These are phyloP conservation scores for Entomyzon cyanotis DNA, from an alignment of 2,113 vertebrate genomes.

Conservation along the genomic window DNA sequence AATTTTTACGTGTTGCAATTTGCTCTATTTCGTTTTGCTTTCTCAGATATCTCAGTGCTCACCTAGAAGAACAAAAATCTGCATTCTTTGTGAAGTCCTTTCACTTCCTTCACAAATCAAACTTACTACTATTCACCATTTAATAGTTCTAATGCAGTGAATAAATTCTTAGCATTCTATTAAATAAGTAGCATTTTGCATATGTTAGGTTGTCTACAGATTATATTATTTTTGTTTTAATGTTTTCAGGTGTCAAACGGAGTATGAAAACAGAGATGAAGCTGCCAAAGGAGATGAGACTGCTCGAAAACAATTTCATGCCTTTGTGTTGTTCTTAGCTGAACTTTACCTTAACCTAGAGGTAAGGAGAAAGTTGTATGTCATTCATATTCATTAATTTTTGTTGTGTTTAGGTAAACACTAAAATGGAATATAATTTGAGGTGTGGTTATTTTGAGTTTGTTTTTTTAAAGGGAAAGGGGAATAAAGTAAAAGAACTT, in stretches of 20 bases:
- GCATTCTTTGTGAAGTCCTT: background rate
- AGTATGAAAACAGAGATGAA: constrained; percentile 83
- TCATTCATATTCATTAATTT: background rate
- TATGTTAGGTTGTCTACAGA: background rate
- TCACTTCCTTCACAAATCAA: background rate
- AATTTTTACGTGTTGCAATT: background rate
- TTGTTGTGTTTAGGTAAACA: background rate
- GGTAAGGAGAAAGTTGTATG: constrained; percentile 71
- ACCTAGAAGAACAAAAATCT: background rate
- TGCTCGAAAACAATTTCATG: constrained; percentile 86
- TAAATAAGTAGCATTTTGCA: background rate
- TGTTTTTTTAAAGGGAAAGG: background rate
- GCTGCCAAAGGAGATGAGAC: constrained; percentile 81
- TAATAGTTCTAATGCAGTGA: background rate
- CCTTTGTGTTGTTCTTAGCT: constrained; percentile 91
- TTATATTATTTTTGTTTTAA: background rate
- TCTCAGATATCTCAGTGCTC: background rate
- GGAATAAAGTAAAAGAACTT: background rate
- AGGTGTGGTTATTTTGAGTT: background rate
- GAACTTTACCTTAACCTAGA: constrained; percentile 94
- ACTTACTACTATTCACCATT: background rate
- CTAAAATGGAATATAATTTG: background rate
- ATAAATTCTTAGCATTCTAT: background rate
- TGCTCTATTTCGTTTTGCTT: background rate
- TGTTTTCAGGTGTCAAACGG: constrained; percentile 82